These are phyloP conservation scores for Piezodorus guildinii DNA, from an alignment of 1,140 invertebrate genomes.

Conservation along the genomic window DNA sequence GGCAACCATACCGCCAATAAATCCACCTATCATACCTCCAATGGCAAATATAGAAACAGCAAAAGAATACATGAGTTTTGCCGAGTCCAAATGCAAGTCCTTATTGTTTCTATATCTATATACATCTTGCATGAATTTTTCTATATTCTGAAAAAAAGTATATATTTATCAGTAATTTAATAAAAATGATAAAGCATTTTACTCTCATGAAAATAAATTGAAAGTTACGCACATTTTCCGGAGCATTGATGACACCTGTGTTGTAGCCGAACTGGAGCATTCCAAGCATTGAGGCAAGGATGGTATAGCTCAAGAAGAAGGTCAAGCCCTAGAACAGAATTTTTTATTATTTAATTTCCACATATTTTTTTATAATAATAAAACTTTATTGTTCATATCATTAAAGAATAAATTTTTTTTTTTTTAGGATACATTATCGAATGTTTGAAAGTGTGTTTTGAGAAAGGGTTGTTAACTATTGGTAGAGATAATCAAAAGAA, in stretches of 20 bases:
- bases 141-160: slow-evolving; percentile 58
- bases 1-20: slow-evolving; percentile 78
- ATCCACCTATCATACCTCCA: slow-evolving; percentile 89
- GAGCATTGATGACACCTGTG: slow-evolving; percentile 95
- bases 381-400: no score
- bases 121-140: slow-evolving; percentile 83
- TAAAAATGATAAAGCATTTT: not conserved
- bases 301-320: slow-evolving; percentile 80
- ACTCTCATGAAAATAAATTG: not conserved
- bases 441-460: no score
- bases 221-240: slow-evolving; percentile 53
- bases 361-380: no score
- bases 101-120: slow-evolving; percentile 64
- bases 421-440: no score
- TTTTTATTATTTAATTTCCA: no score
- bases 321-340: slow-evolving; percentile 65
- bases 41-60: slow-evolving; percentile 90
- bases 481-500: no score
- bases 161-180: not conserved
- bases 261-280: slow-evolving; percentile 99
- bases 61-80: slow-evolving; percentile 70
- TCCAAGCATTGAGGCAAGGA: slow-evolving; percentile 84
- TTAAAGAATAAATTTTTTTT: no score
- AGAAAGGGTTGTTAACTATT: no score
- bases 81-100: slow-evolving; percentile 54